Conservation (phyloP, 2,888 invertebrate genomes). For the Eupithecia exiguata region DNA sequence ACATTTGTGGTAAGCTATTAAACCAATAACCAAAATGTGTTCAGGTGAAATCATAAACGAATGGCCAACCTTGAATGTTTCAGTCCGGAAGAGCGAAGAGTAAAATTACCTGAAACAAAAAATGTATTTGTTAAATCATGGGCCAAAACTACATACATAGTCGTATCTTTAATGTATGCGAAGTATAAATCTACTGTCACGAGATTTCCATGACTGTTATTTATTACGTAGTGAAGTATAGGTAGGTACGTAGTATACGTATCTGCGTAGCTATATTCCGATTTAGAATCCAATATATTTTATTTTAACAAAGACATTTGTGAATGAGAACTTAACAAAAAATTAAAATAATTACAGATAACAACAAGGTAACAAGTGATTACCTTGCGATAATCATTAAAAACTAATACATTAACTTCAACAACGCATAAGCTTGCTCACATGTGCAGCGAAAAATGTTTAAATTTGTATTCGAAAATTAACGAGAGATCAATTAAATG, state of each 20-base stretch:
- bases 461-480: too few relatives aligned
- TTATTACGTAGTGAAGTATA: not conserved
- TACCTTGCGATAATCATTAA: too few relatives aligned
- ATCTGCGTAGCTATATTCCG: not conserved
- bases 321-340: too few relatives aligned
- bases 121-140: constrained; percentile 23
- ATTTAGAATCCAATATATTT: too few relatives aligned
- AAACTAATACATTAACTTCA: too few relatives aligned
- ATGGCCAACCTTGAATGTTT: constrained; percentile 58
- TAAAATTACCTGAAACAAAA: constrained; percentile 70
- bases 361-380: too few relatives aligned
- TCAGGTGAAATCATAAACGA: constrained; percentile 59
- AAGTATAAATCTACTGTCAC: constrained; percentile 2
- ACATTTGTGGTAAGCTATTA: constrained; percentile 38
- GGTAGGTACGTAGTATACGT: not conserved
- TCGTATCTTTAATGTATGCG: constrained; percentile 5
- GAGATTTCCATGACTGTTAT: not conserved
- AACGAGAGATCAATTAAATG: too few relatives aligned
- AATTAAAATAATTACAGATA: too few relatives aligned
- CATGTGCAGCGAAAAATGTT: too few relatives aligned
- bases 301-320: too few relatives aligned
- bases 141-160: not conserved
- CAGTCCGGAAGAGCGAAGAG: constrained; percentile 42
- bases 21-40: constrained; percentile 50
- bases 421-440: too few relatives aligned